Conservation (phyloP, 2,113 vertebrate genomes). For the Sebastes fasciatus region DNA sequence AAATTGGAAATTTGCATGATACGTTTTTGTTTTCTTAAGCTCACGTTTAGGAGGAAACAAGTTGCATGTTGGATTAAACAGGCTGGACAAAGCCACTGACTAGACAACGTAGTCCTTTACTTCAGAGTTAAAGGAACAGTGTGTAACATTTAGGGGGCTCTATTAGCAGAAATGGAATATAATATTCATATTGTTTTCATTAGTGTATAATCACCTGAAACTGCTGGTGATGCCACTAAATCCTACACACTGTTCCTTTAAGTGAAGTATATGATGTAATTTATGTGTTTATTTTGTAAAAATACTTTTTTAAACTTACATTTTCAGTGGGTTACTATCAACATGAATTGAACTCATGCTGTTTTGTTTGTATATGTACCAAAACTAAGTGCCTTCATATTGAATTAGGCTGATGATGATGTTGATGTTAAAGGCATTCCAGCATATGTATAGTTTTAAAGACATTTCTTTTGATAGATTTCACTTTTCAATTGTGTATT, state of each 20-base stretch:
- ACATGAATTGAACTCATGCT: constrained; percentile 5
- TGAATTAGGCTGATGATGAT: neutral
- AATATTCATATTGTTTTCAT: no score
- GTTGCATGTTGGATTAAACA: neutral
- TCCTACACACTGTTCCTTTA: no score
- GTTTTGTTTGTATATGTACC: constrained; percentile 13
- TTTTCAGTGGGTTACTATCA: neutral
- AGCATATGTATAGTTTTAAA: constrained; percentile 7
- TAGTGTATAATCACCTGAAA: no score
- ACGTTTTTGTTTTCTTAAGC: neutral
- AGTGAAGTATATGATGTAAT: neutral
- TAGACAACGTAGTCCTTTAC: neutral
- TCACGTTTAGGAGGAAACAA: neutral
- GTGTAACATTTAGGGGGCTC: no score
- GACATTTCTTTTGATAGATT: neutral
- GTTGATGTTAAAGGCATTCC: neutral
- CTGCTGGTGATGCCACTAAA: no score
- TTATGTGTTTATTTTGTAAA: neutral
- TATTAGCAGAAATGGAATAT: no score
- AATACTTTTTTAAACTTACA: neutral
- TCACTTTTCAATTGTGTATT: neutral
- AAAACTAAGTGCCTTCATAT: constrained; percentile 46
- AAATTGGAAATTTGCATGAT: neutral
- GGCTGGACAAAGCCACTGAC: neutral
- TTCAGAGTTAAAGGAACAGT: neutral